Percentiles rank a stretch among this genome's conserved stretches.
Conservation (phyloP, 2,797 vertebrate genomes). For the Allobates femoralis region DNA sequence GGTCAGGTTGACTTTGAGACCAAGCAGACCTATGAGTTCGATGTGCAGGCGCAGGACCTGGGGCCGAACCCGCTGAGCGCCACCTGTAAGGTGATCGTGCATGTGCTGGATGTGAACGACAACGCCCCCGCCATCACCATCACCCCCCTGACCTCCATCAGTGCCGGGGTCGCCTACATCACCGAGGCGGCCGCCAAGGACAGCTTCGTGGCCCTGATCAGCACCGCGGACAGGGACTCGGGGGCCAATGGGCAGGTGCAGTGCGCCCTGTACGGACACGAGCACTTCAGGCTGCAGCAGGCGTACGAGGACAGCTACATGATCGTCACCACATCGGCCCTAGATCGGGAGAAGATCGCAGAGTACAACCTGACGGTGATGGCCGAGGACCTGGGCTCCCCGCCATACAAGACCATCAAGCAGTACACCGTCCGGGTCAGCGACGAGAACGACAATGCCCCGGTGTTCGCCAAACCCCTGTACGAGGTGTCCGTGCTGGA, state of each 20-base stretch:
- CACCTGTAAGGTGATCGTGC: slow-evolving; percentile 87
- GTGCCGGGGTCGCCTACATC: slow-evolving; percentile 80
- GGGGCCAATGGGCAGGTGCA: slow-evolving; percentile 88
- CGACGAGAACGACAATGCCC: slow-evolving; percentile 94
- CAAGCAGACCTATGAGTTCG: slow-evolving; percentile 89
- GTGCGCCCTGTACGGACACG: slow-evolving; percentile 88
- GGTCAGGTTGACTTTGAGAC: slow-evolving; percentile 89
- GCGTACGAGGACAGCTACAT: slow-evolving; percentile 94
- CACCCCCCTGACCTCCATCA: slow-evolving; percentile 82
- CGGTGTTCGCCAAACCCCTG: slow-evolving; percentile 81
- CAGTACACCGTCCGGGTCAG: slow-evolving; percentile 85
- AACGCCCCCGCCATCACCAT: slow-evolving; percentile 89
- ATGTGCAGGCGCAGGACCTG: slow-evolving; percentile 87
- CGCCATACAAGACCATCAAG: slow-evolving; percentile 83
- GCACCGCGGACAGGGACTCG: slow-evolving; percentile 89
- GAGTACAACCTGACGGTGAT: slow-evolving; percentile 93
- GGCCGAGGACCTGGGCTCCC: slow-evolving; percentile 89
- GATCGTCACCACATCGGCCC: slow-evolving; percentile 82
- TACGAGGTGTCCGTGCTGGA: slow-evolving; percentile 87
- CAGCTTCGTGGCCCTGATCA: slow-evolving; percentile 92
- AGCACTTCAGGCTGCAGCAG: slow-evolving; percentile 87
- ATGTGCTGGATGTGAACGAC: slow-evolving; percentile 92
- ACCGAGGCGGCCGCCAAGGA: slow-evolving; percentile 87
- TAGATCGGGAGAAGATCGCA: slow-evolving; percentile 86
- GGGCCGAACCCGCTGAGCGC: slow-evolving; percentile 84